Base-by-base conservation (phyloP, 2,113 vertebrate genomes). In the Ailurus styani region DNA sequence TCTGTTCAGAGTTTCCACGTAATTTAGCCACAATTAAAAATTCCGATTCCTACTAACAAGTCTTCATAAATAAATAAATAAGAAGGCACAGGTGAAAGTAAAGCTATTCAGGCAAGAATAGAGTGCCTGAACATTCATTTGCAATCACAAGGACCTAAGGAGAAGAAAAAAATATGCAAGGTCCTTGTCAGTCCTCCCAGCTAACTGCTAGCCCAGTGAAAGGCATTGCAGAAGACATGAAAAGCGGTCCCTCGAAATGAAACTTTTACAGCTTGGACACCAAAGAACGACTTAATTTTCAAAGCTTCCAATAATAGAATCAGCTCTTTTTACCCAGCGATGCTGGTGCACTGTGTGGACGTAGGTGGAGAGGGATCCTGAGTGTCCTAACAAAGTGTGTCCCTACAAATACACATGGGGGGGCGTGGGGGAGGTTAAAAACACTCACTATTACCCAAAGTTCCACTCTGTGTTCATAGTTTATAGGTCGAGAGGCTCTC, bases 11-110 rank as follows among this genome's bases (percentile, higher is more conserved):
- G 91, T 91, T 60, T 60, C 90, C 66, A 88, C 91, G 90, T 96
- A 98, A 99, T 98, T 98, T 97, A 96, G 95, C 93, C 93, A 95
- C 86, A 93, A 98, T 97, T 25, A 97, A 97, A 98, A 98, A 97
- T 90, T 93, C 0, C 95, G 42, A 97, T 84, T 27, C 15, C 95
- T 5, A 93, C 90, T 96, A 98, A 97, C 90, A 98, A 89, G 82
- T 73, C 87, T 96, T 97, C 62, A 81, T 97, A 40, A 75, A 87
- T 78, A 60, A 96, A 85, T 75, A 96, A 87, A 96, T 97, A 7
- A 97, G 95, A 97, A 96, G 5, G 4, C 87, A 47, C 73, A 91
- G 97, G 97, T 97, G 97, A 98, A 97, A 98, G 27, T 72, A 94
- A 20, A 96, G 87, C 94, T 97, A 97, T 96, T 98, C 95, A 97